Base-by-base conservation (phyloP, 2,797 vertebrate species). In the Mus spretus region DNA sequence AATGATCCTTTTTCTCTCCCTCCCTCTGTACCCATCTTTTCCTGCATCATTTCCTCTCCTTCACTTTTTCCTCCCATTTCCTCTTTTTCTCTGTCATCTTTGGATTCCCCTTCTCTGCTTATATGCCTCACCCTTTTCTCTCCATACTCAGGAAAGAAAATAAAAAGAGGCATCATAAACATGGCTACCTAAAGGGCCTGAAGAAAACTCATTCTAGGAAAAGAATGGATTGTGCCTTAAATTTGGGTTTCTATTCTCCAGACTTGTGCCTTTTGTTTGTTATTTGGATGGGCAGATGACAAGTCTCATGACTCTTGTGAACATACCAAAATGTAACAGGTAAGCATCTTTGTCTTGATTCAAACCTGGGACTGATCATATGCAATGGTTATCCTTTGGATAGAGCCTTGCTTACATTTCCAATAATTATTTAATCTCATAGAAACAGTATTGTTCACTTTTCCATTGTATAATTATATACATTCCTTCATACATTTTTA, bases 391-490 rank as follows among this genome's bases (percentile, higher is more conserved):
- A 0, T 9, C 34, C 12, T 94, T 84, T 80, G 57, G 17, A 17
- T 31, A 28, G 7, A 53, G 2, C 3, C 1, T 20, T 28, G 47
- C 26, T 67, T 19, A 28, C 78, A 40, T 47, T 8, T 37, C 22
- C 3, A 74, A 2, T 26, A 26, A 1, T 26, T 65, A n/a, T 47
- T 14, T 47, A 17, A 17, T 3, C 28, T 0, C 47, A 34, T 40
- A 1, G 0, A 78, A 0, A 20, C 12, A 11, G 0, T n/a, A 75
- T 65, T 44, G 1, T 12, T 5, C 3, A 87, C 47, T 50, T 74
- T 92, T 87, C 22, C 40, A 55, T 74, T 40, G 8, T 2, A 75
- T 88, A 92, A 14, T 65, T 65, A 3, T 19, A 78, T 28, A 84
- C 1, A 47, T 50, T 1, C 31, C 12, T 89, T 92, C 15, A 61